These are phyloP conservation scores for Sarcophaga bullata DNA, from an alignment of 1,140 invertebrate genomes.

Conservation along the genomic window DNA sequence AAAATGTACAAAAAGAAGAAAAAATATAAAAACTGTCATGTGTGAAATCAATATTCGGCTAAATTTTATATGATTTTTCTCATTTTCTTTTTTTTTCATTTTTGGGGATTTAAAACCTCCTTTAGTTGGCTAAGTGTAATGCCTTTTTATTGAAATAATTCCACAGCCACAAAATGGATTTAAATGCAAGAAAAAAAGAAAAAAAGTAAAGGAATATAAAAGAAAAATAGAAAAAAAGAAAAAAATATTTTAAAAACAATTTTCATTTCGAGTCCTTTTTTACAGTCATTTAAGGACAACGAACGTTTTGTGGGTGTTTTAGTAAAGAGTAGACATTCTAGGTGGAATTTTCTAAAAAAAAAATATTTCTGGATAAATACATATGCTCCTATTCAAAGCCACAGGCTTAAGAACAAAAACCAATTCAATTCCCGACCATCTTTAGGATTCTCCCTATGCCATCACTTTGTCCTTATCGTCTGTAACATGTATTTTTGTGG, in stretches of 20 bases:
- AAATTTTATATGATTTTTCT: background rate
- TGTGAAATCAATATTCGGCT: background rate
- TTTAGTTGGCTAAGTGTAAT: background rate
- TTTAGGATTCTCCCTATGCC: too few species aligned
- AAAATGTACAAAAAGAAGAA: background rate
- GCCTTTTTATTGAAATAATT: constrained; percentile 10
- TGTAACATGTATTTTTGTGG: too few species aligned
- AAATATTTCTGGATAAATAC: too few species aligned
- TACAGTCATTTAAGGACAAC: too few species aligned
- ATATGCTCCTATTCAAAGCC: too few species aligned
- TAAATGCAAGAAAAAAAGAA: background rate
- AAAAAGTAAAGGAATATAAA: too few species aligned
- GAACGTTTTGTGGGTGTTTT: too few species aligned
- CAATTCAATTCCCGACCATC: too few species aligned
- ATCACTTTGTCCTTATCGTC: too few species aligned
- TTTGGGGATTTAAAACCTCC: background rate
- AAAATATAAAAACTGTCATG: background rate
- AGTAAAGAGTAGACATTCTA: too few species aligned
- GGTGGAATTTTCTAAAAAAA: too few species aligned
- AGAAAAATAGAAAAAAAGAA: background rate
- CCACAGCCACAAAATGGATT: background rate
- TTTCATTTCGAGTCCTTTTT: background rate
- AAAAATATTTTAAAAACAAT: background rate
- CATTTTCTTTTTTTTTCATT: background rate
- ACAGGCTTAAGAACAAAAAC: too few species aligned